Conservation (phyloP, 2,888 invertebrate species). For the Drosophila flavopinicola region DNA sequence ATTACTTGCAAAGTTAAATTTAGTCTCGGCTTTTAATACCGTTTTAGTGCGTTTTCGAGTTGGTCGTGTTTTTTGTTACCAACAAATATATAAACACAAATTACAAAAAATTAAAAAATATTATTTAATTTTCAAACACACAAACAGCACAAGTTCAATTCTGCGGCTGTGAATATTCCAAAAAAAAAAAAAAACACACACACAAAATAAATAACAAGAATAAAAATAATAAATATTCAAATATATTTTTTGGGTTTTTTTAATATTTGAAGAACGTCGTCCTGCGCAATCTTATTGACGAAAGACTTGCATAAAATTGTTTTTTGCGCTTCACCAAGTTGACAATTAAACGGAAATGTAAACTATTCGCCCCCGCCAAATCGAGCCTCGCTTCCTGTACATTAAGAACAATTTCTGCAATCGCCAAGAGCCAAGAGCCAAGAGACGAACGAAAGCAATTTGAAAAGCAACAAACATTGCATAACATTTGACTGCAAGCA, state of each 20-base stretch:
- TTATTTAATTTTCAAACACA: conserved; percentile 6
- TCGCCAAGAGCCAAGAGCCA: too few species aligned
- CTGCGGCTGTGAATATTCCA: conserved; percentile 46
- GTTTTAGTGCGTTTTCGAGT: conserved; percentile 83
- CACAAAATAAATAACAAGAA: conserved; percentile 1
- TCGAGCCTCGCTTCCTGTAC: conserved; percentile 45
- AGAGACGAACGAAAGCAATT: conserved; percentile 6
- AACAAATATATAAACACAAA: conserved; percentile 45
- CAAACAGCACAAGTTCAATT: conserved; percentile 23
- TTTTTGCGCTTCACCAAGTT: conserved; percentile 34
- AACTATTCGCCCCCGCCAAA: conserved; percentile 82
- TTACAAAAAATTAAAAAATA: conserved; percentile 10
- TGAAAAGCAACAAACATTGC: conserved; percentile 16
- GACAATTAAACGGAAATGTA: conserved; percentile 81
- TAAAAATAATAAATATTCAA: not conserved
- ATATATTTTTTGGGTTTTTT: conserved; percentile 28
- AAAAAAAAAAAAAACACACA: conserved; percentile 14
- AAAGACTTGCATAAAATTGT: not conserved
- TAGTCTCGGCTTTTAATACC: conserved; percentile 82
- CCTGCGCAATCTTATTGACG: conserved; percentile 9
- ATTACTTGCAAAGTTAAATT: conserved; percentile 82
- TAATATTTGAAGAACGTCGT: conserved; percentile 1
- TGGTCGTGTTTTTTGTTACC: conserved; percentile 80
- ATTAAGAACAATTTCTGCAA: conserved; percentile 41
- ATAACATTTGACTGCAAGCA: conserved; percentile 28